Evolutionary conservation across 2,888 invertebrate species (phyloP).

Genomic region (Xanthia icteritia): DNA sequence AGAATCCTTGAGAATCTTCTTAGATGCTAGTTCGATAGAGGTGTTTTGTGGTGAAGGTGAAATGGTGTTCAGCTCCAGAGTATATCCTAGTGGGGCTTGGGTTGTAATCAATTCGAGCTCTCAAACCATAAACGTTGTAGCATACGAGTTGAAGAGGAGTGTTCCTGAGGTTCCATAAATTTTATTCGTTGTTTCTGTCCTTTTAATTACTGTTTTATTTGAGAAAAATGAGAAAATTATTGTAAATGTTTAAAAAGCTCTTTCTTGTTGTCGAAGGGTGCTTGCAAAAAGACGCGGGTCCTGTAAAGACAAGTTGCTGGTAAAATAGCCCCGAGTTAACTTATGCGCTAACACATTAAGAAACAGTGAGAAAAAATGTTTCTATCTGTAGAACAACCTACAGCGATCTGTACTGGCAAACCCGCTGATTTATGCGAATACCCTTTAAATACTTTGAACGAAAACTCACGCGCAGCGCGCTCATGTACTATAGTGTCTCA

Average conservation of each 20-base stretch:
- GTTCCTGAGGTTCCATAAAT: slow-evolving; percentile 72
- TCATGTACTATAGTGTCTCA: background rate
- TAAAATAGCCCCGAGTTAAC: background rate
- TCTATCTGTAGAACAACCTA: background rate
- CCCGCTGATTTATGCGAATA: background rate
- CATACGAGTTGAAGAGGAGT: slow-evolving; percentile 77
- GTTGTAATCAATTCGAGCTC: slow-evolving; percentile 76
- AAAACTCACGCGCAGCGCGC: too few relatives aligned
- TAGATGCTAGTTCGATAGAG: slow-evolving; percentile 85
- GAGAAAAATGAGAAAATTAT: background rate
- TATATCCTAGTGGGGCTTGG: slow-evolving; percentile 83
- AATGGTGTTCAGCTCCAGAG: slow-evolving; percentile 83
- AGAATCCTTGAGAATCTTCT: slow-evolving; percentile 78
- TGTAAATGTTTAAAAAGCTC: background rate
- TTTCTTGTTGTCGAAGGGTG: background rate
- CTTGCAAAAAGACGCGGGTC: background rate
- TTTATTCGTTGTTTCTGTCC: background rate
- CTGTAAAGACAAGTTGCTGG: background rate
- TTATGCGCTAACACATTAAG: background rate
- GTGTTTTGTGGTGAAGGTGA: slow-evolving; percentile 87
- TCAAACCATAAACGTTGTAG: slow-evolving; percentile 72
- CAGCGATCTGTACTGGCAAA: background rate
- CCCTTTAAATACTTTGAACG: too few relatives aligned
- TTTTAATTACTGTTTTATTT: background rate
- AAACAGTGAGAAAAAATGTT: background rate